Evolutionary conservation across 2,888 invertebrate genomes (phyloP).

Genomic region (Notodonta ziczac): DNA sequence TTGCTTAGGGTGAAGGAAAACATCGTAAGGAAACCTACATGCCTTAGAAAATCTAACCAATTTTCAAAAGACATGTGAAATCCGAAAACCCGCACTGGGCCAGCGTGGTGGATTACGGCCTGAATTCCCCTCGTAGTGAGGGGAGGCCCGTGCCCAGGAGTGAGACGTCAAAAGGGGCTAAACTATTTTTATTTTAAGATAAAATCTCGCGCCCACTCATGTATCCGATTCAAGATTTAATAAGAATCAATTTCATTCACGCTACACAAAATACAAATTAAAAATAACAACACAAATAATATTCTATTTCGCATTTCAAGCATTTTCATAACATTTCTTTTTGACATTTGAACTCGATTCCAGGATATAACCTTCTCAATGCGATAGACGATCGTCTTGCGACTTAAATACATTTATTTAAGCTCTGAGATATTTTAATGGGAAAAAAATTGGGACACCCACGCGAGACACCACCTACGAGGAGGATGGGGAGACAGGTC

Average conservation of each 20-base stretch:
- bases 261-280: not conserved
- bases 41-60: too few relatives aligned
- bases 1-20: too few relatives aligned
- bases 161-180: too few relatives aligned
- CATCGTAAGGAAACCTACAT: too few relatives aligned
- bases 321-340: not conserved
- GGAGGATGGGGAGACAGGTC: too few relatives aligned
- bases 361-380: not conserved
- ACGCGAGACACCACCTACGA: not conserved
- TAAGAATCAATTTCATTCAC: not conserved
- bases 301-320: not conserved
- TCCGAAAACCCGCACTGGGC: too few relatives aligned
- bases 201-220: not conserved
- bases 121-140: too few relatives aligned
- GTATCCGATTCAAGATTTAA: not conserved
- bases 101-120: too few relatives aligned
- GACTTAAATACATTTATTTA: not conserved
- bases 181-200: not conserved
- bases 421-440: not conserved
- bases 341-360: constrained; percentile 1
- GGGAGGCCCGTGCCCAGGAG: too few relatives aligned
- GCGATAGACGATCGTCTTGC: not conserved
- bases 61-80: too few relatives aligned
- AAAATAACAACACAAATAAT: not conserved
- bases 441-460: not conserved